phyloP scores from a whole-genome alignment of 2,888 invertebrate species.

The Chloroclystis v-ata region DNA sequence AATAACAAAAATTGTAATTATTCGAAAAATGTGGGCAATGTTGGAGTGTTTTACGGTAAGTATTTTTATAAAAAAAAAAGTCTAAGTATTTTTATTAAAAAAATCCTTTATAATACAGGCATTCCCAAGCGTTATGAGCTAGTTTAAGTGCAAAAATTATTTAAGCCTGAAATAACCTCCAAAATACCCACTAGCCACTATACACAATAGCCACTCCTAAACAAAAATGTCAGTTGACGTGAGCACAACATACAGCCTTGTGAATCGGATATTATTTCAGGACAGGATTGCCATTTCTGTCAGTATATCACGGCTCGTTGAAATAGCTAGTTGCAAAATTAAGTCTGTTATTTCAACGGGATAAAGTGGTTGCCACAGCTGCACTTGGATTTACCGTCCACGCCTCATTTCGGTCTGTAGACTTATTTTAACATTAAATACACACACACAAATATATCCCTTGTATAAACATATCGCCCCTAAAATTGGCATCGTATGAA shows the following conservation, averaged over 20 bases:
- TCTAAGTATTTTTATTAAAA: too few species aligned
- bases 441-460: conserved; percentile 71
- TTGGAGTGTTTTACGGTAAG: too few species aligned
- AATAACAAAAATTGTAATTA: too few species aligned
- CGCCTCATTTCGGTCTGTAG: conserved; percentile 74
- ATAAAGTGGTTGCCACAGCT: conserved; percentile 48
- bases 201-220: too few species aligned
- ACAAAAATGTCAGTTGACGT: neutral
- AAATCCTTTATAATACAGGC: too few species aligned
- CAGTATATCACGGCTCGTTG: conserved; percentile 10
- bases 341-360: conserved; percentile 20
- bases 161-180: too few species aligned
- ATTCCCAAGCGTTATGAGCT: too few species aligned
- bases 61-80: too few species aligned
- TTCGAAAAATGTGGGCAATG: too few species aligned
- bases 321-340: conserved; percentile 18
- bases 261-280: conserved; percentile 5
- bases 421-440: conserved; percentile 77
- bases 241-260: too few species aligned
- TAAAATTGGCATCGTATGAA: conserved; percentile 52
- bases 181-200: too few species aligned
- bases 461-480: conserved; percentile 73
- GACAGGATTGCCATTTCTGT: conserved; percentile 1
- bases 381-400: conserved; percentile 71
- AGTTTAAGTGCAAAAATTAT: too few species aligned